Percentiles rank a stretch among this genome's conserved stretches.
Evolutionary conservation across 2,113 vertebrate genomes (phyloP).

Genomic region (Vicugna pacos): DNA sequence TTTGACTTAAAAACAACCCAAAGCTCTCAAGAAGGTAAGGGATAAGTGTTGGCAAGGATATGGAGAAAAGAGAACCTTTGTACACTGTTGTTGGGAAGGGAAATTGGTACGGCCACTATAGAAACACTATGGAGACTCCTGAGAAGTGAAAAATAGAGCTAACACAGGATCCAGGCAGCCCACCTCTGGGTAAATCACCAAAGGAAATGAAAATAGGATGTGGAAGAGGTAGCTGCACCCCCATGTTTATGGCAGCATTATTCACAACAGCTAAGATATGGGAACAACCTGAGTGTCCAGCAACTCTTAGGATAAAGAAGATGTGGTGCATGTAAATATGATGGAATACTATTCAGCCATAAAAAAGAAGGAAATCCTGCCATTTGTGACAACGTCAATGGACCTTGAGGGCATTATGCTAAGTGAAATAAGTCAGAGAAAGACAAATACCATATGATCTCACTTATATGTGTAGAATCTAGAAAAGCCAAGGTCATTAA

Average conservation of each 20-base stretch:
- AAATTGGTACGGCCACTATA: background rate
- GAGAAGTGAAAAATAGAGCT: background rate
- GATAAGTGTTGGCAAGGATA: background rate
- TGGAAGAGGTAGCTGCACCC: background rate
- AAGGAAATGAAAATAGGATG: background rate
- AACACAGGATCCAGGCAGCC: background rate
- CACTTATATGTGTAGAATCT: background rate
- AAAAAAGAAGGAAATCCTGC: background rate
- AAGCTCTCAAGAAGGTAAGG: background rate
- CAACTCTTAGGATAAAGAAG: background rate
- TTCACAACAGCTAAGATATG: background rate
- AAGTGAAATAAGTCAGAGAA: background rate
- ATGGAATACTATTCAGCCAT: background rate
- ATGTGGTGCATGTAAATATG: background rate
- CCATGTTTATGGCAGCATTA: background rate
- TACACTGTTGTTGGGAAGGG: background rate
- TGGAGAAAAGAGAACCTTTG: background rate
- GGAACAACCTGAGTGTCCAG: background rate
- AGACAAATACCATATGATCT: background rate
- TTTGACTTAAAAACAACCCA: background rate
- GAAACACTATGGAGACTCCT: background rate
- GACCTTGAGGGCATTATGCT: no score
- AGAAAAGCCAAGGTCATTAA: background rate
- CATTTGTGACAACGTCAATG: background rate
- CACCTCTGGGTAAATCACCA: background rate